phyloP scores from a whole-genome alignment of 2,113 vertebrate species.

The Todiramphus chloris region DNA sequence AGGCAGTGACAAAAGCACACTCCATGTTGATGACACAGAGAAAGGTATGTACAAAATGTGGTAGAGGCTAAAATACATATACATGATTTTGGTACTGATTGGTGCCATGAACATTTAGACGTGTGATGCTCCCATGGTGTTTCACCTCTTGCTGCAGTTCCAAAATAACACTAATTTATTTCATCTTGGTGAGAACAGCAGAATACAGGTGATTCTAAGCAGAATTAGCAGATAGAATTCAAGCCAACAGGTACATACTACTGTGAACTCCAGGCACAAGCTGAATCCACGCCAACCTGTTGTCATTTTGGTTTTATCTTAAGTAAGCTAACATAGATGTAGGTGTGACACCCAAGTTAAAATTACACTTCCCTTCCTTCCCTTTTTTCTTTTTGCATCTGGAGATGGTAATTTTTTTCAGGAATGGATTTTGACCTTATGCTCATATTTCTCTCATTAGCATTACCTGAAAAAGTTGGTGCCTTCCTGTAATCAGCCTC shows the following conservation, averaged over 20 bases:
- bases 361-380: neutral
- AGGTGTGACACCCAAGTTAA: neutral
- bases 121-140: neutral
- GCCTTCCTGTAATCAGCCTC: conserved; percentile 75
- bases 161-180: neutral
- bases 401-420: neutral
- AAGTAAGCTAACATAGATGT: neutral
- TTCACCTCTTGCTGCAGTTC: neutral
- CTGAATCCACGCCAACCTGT: neutral
- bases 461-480: conserved; percentile 79
- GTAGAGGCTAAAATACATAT: neutral
- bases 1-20: neutral
- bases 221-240: neutral
- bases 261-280: neutral
- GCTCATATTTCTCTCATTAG: neutral
- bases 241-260: neutral
- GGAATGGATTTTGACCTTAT: neutral
- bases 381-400: neutral
- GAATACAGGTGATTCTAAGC: neutral
- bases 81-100: neutral
- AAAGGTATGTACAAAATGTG: neutral
- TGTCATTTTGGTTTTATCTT: neutral
- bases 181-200: neutral
- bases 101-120: neutral
- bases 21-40: neutral